These are phyloP conservation scores for Drosophila cracens DNA, from an alignment of 2,888 invertebrate genomes.

Conservation along the genomic window DNA sequence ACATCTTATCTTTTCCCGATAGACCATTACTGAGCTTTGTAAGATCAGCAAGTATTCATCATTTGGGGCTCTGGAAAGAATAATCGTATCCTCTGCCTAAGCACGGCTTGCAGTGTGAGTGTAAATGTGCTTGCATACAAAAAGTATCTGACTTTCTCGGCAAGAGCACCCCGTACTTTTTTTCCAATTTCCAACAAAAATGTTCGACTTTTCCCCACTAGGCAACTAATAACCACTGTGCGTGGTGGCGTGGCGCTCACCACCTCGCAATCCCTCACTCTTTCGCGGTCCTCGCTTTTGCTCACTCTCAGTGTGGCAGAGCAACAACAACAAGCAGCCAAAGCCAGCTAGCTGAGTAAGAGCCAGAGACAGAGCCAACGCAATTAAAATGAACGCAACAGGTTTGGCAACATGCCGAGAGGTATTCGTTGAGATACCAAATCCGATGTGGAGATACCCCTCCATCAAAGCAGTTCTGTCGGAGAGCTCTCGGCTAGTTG, in stretches of 20 bases:
- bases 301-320: slow-evolving; percentile 10
- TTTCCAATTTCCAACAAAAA: background rate
- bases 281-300: slow-evolving; percentile 6
- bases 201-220: background rate
- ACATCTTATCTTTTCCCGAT: background rate
- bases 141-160: background rate
- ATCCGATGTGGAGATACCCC: slow-evolving; percentile 29
- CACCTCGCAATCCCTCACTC: slow-evolving; percentile 1
- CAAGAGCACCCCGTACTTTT: background rate
- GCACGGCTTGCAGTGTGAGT: background rate
- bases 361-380: slow-evolving; percentile 18
- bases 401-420: slow-evolving; percentile 63
- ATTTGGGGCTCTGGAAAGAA: background rate
- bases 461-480: slow-evolving; percentile 2
- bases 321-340: slow-evolving; percentile 7
- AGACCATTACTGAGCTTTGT: background rate
- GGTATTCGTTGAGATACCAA: slow-evolving; percentile 33
- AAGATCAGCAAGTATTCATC: background rate
- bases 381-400: slow-evolving; percentile 56
- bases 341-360: slow-evolving; percentile 11
- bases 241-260: slow-evolving; percentile 2
- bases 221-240: background rate
- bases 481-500: slow-evolving; percentile 29
- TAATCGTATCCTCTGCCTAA: background rate
- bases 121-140: background rate